These are phyloP conservation scores for Cyclina sinensis DNA, from an alignment of 1,140 invertebrate genomes.

Conservation along the genomic window DNA sequence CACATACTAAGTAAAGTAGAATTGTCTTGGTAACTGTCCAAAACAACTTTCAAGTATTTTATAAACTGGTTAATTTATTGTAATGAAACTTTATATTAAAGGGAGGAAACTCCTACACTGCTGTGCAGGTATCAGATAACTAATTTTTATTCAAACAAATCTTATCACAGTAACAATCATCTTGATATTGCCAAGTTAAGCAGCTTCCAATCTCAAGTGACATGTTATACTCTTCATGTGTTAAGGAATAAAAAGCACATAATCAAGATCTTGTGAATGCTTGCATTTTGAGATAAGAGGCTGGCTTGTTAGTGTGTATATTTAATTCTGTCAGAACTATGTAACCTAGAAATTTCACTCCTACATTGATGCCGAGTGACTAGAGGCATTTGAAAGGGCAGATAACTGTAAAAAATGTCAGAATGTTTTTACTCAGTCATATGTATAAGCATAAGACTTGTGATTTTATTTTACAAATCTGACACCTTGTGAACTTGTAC, in stretches of 20 bases:
- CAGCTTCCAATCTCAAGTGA: neutral
- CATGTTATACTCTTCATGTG: slow-evolving; percentile 24
- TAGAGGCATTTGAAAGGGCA: neutral
- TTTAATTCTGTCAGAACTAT: slow-evolving; percentile 30
- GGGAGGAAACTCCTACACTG: slow-evolving; percentile 5
- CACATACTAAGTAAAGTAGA: too few relatives aligned
- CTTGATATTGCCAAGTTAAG: neutral
- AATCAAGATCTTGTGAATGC: slow-evolving; percentile 28
- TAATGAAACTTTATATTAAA: too few relatives aligned
- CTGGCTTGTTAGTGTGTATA: neutral
- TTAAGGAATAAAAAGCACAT: neutral
- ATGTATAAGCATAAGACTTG: too few relatives aligned
- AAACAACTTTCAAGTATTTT: too few relatives aligned
- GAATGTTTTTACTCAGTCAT: too few relatives aligned
- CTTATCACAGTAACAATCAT: slow-evolving; percentile 14
- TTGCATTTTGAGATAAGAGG: slow-evolving; percentile 18
- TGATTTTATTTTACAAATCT: too few relatives aligned
- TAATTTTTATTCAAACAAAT: slow-evolving; percentile 6
- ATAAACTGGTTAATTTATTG: too few relatives aligned
- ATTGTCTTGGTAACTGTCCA: too few relatives aligned
- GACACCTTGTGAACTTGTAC: too few relatives aligned
- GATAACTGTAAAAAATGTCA: too few relatives aligned
- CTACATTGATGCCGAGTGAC: neutral
- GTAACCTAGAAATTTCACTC: slow-evolving; percentile 8
- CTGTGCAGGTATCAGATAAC: too few relatives aligned